Base-by-base conservation (phyloP, 1,140 invertebrate genomes). In the Aphidius ervi region DNA sequence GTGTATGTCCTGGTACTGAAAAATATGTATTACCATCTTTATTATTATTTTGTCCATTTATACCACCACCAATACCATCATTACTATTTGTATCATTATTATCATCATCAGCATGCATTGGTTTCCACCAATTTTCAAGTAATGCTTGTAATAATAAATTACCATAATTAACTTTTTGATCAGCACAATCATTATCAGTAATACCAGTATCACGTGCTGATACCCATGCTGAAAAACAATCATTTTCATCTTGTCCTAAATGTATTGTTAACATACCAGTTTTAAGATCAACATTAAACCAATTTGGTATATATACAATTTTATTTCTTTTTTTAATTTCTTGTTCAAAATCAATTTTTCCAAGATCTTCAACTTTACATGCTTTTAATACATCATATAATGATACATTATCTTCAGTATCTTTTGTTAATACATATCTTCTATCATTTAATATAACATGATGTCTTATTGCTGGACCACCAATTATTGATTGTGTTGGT, bases 281-380 rank as follows among this genome's bases (percentile, higher is more conserved):
- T 83, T 99, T 99, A 6, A 99, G 84, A 82, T 99, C 97, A 56
- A 99, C 94, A 71, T 93, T 97, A 78, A 99, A 99, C 98, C 98
- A 99, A 82, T 94, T 98, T 47, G 98, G 98, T 68, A 99, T 95
- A 81, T 92, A 98, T 53, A 99, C 88, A 82, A 91, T 90, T 82
- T 96, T 95, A 64, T 91, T 94, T 67, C 92, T 83, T 74, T 92
- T 91, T 72, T 97, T 96, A 0, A 97, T 86, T 81, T 98, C 95
- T 71, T 95, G 91, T 46, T 99, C 97, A 80, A 94, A 97, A 82
- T 98, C 91, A 3, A 95, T 86, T 71, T 87, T 84, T 4, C 95
- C 96, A 49, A 98, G 83, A 77, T 97, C 93, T 82, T 97, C 89
- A 20, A 97, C 83, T 85, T 97, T 97, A 61, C 85, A 83, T 4